Evolutionary conservation across 2,888 invertebrate genomes (phyloP).

Genomic region (Diaprepes abbreviatus): DNA sequence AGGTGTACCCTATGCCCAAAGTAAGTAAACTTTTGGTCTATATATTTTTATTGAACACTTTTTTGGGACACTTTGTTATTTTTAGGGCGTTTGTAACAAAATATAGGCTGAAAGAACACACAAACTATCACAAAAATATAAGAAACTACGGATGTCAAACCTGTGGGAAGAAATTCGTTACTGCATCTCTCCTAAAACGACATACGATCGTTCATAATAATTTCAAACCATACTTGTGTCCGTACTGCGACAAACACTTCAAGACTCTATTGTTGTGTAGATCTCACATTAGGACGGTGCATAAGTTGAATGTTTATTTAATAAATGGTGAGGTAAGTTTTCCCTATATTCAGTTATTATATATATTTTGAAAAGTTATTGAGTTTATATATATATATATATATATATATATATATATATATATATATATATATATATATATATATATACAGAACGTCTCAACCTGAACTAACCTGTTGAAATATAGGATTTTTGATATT

Average conservation of each 20-base stretch:
- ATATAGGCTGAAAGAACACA: conserved; percentile 61
- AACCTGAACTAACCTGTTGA: not conserved
- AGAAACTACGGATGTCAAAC: conserved; percentile 63
- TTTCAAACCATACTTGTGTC: conserved; percentile 71
- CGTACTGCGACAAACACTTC: conserved; percentile 74
- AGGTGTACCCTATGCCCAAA: conserved; percentile 64
- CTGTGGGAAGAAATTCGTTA: conserved; percentile 65
- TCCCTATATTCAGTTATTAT: too few relatives aligned
- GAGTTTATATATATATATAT: too few relatives aligned
- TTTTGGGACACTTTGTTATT: conserved; percentile 23
- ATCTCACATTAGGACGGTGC: conserved; percentile 75
- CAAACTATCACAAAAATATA: conserved; percentile 61
- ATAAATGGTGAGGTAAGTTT: not conserved
- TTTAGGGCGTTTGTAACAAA: conserved; percentile 59
- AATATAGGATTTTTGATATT: too few relatives aligned
- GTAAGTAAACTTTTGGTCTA: conserved; percentile 51
- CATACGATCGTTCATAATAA: conserved; percentile 66
- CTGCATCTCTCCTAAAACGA: conserved; percentile 62
- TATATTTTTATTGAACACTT: not conserved
- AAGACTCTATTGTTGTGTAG: conserved; percentile 74
- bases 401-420: too few relatives aligned
- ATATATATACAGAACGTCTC: too few relatives aligned
- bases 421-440: too few relatives aligned
- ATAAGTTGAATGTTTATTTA: conserved; percentile 68
- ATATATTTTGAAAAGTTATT: too few relatives aligned